Conservation (phyloP, 2,113 vertebrate species). For the Menura novaehollandiae region DNA sequence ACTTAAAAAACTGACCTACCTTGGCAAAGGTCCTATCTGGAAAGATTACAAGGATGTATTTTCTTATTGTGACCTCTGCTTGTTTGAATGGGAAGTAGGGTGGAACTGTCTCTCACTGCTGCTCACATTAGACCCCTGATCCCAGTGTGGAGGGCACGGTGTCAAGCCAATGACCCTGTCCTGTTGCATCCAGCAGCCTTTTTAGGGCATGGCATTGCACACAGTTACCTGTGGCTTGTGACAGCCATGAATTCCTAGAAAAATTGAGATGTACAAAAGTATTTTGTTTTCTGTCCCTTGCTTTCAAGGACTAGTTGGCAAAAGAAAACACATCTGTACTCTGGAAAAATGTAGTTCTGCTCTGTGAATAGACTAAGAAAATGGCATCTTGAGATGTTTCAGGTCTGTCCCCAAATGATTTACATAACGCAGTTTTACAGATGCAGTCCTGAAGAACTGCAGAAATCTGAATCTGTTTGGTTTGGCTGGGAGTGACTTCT, state of each 20-base stretch:
- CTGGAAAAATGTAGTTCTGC: constrained; percentile 29
- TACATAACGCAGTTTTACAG: background rate
- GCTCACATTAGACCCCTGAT: background rate
- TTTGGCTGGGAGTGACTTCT: background rate
- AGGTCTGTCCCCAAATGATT: background rate
- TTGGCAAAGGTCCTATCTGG: background rate
- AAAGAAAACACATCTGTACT: constrained; percentile 37
- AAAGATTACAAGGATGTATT: constrained; percentile 16
- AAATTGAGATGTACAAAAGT: rapidly evolving
- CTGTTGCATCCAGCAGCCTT: background rate
- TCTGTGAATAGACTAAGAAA: constrained; percentile 23
- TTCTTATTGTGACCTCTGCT: constrained; percentile 11
- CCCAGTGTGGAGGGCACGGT: background rate
- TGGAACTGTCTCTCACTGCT: background rate
- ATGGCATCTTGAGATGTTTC: constrained; percentile 5
- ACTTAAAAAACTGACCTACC: background rate
- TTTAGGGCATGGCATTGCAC: background rate
- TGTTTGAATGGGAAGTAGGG: background rate
- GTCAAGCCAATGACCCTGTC: background rate
- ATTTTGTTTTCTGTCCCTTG: background rate
- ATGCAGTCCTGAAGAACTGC: background rate
- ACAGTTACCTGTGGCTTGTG: background rate
- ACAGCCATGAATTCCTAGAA: background rate
- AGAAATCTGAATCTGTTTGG: background rate
- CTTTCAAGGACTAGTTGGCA: constrained; percentile 8